Percentiles rank a stretch among this genome's conserved stretches.
Evolutionary conservation across 1,140 invertebrate species (phyloP).

Genomic region (Cotesia vestalis): DNA sequence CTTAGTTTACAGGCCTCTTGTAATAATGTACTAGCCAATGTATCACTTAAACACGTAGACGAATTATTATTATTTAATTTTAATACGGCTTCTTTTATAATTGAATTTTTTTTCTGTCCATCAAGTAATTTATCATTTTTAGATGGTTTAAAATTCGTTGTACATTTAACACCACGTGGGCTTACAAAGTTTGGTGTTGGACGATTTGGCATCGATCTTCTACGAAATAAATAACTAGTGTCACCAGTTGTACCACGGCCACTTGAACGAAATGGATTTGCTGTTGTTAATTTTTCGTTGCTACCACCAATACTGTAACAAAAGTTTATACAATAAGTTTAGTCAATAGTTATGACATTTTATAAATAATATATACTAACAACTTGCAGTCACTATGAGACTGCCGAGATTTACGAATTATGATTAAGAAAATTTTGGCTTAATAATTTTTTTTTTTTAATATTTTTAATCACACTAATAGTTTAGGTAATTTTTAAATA

Average conservation of each 20-base stretch:
- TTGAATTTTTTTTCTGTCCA: slow-evolving; percentile 51
- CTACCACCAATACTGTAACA: slow-evolving; percentile 44
- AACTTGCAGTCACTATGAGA: too few relatives aligned
- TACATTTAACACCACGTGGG: slow-evolving; percentile 55
- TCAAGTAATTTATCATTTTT: slow-evolving; percentile 55
- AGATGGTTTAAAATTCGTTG: slow-evolving; percentile 58
- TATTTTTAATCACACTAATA: too few relatives aligned
- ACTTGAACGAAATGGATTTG: slow-evolving; percentile 56
- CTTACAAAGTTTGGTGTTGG: slow-evolving; percentile 44
- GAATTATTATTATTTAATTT: slow-evolving; percentile 48
- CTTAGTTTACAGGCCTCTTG: slow-evolving; percentile 53
- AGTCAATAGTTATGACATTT: too few relatives aligned
- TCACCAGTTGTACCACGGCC: slow-evolving; percentile 43
- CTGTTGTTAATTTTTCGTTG: slow-evolving; percentile 46
- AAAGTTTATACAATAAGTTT: not conserved
- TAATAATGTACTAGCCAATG: slow-evolving; percentile 46
- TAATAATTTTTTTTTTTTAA: too few relatives aligned
- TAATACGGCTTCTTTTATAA: slow-evolving; percentile 60
- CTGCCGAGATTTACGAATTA: too few relatives aligned
- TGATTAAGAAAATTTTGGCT: too few relatives aligned
- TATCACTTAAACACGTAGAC: slow-evolving; percentile 49
- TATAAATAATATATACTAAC: too few relatives aligned
- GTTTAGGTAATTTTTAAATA: too few relatives aligned
- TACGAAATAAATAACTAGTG: slow-evolving; percentile 48
- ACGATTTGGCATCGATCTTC: slow-evolving; percentile 51